Evolutionary conservation across 2,888 invertebrate genomes (phyloP), one percentile per base, ranked within the genome.

Genomic region (Chamaedrilus cognettii): DNA sequence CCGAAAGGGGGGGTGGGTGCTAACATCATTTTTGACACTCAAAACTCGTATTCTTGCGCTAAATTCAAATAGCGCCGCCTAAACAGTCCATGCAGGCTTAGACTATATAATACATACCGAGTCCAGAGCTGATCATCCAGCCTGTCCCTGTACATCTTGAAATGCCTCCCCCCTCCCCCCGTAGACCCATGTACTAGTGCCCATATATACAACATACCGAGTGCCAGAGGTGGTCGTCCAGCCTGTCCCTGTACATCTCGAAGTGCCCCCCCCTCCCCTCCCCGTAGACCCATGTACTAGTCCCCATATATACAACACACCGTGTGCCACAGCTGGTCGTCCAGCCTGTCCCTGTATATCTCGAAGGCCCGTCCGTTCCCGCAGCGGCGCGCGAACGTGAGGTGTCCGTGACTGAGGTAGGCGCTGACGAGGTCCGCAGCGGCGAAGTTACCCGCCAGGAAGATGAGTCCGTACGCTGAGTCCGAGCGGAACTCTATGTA

Each of bases 351-450:
- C 19, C 52, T 30, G 49, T 60, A 61, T 31, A 52, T 33, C 34
- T 65, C 65, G 60, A 65, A 61, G 23, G 60, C 65, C 28, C 65
- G 19, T 26, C 65, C 65, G 60, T 61, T 49, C 23, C 60, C 60
- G 52, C 65, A 65, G 23, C 61, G 60, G 11, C 65, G 30, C 26
- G 65, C 65, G 52, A 65, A 65, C 26, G 52, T 61, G 34, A 65
- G 51, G 55, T 61, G 65, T 11, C 65, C 65, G n/a, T 34, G 33
- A 26, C 60, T 63, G 19, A 65, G 61, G 65, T 51, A 65, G n/a
- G 60, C 65, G 52, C 51, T 30, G 32, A 34, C 51, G 60, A 65
- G 51, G 60, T 65, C 65, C 19, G 32, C 65, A 23, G 30, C 19
- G 15, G 30, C 64, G 60, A 65, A 61, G 52, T 65, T 61, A 32